These are phyloP conservation scores for Percina caprodes DNA, from an alignment of 2,113 vertebrate species.

Conservation along the genomic window DNA sequence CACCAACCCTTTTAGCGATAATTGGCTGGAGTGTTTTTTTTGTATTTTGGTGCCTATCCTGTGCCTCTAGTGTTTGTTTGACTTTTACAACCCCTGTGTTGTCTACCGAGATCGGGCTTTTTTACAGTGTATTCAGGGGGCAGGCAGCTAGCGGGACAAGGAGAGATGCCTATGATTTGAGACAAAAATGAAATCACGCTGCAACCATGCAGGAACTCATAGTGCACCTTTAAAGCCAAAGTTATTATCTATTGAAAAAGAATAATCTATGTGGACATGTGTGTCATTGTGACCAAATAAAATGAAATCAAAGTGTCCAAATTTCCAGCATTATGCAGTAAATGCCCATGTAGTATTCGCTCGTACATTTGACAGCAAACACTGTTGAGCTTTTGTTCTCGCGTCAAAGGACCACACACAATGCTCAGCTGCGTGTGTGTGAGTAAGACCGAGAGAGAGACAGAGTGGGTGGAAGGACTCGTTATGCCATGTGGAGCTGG, in stretches of 20 bases:
- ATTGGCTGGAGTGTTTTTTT: too few species aligned
- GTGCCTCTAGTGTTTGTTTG: too few species aligned
- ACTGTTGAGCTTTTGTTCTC: slow-evolving; percentile 67
- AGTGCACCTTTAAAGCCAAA: background rate
- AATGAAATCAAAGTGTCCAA: slow-evolving; percentile 1
- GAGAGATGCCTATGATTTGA: too few species aligned
- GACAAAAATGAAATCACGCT: too few species aligned
- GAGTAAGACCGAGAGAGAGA: slow-evolving; percentile 60
- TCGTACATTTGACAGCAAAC: slow-evolving; percentile 60
- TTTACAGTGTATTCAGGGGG: too few species aligned
- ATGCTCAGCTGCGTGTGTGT: slow-evolving; percentile 60
- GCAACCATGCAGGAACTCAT: too few species aligned
- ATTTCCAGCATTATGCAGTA: slow-evolving; percentile 53
- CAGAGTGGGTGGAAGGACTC: slow-evolving; percentile 74
- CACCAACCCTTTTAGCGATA: too few species aligned
- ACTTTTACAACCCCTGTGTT: too few species aligned
- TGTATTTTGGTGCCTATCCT: too few species aligned
- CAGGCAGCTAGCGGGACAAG: too few species aligned
- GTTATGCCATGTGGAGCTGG: slow-evolving; percentile 74
- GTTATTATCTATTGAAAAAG: background rate
- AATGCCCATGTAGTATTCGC: slow-evolving; percentile 43
- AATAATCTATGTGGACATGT: slow-evolving; percentile 1
- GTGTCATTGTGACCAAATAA: slow-evolving; percentile 4
- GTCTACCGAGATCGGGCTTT: too few species aligned
- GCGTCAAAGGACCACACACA: slow-evolving; percentile 75